A percentile compares a stretch with the other conserved stretches of the same genome.
phyloP scores from a whole-genome alignment of 1,140 invertebrate genomes.

The Drosophila funebris region DNA sequence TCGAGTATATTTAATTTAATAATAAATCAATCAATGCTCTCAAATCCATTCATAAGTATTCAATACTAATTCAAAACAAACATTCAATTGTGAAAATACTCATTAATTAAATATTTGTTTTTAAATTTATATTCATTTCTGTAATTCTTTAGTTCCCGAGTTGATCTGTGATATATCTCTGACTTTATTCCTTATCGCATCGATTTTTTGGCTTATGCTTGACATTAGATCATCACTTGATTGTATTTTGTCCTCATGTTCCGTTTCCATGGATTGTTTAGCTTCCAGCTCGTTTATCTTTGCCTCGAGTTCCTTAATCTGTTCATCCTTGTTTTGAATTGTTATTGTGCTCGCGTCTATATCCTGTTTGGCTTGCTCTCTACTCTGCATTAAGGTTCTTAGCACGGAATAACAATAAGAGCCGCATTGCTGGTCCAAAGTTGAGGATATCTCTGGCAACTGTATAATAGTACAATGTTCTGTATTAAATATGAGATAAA shows the following conservation, averaged over 20 bases:
- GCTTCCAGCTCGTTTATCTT: background rate
- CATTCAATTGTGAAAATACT: background rate
- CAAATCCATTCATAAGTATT: background rate
- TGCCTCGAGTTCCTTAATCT: slow-evolving; percentile 3
- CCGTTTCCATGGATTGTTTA: background rate
- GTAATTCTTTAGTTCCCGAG: background rate
- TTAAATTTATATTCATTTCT: background rate
- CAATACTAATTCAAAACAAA: background rate
- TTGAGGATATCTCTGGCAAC: background rate
- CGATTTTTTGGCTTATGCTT: background rate
- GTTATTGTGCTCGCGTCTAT: background rate
- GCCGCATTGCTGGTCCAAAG: background rate
- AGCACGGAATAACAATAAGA: background rate
- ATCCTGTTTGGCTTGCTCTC: background rate
- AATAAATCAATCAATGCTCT: too few species aligned
- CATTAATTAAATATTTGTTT: background rate
- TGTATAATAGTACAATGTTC: background rate
- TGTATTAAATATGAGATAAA: background rate
- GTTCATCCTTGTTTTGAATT: background rate
- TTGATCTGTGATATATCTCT: background rate
- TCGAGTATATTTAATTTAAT: background rate
- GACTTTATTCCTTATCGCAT: slow-evolving; percentile 10
- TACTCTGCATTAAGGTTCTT: too few species aligned
- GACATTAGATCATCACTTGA: background rate
- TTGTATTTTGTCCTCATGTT: background rate